Evolutionary conservation across 2,888 invertebrate species (phyloP).

Genomic region (Podotricha telesiphe): DNA sequence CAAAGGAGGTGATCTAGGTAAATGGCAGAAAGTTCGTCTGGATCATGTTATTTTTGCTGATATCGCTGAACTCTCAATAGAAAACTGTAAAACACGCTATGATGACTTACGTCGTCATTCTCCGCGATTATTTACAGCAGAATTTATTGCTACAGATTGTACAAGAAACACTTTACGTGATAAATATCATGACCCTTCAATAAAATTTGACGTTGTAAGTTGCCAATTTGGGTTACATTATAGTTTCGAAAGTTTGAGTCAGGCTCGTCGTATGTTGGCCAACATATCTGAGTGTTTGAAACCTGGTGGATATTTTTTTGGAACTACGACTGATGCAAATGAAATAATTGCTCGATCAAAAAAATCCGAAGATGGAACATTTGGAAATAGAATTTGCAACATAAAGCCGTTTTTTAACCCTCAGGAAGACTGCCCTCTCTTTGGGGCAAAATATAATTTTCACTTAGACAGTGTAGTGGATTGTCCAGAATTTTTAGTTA

Average conservation of each 20-base stretch:
- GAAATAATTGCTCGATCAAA: constrained; percentile 92
- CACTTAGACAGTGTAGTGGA: constrained; percentile 97
- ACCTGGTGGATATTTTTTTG: constrained; percentile 97
- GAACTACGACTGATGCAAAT: constrained; percentile 97
- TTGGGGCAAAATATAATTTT: constrained; percentile 98
- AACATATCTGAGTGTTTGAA: constrained; percentile 96
- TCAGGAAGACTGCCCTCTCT: constrained; percentile 88
- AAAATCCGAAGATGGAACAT: constrained; percentile 82
- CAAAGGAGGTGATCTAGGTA: constrained; percentile 99
- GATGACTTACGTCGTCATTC: constrained; percentile 84
- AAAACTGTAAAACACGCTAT: constrained; percentile 94
- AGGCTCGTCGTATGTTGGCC: constrained; percentile 95
- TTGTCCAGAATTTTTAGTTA: constrained; percentile 98
- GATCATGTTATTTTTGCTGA: constrained; percentile 94
- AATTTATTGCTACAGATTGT: constrained; percentile 96
- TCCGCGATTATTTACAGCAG: constrained; percentile 88
- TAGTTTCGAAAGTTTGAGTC: constrained; percentile 93
- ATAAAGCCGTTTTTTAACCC: constrained; percentile 88
- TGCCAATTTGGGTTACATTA: constrained; percentile 99
- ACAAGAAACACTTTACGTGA: constrained; percentile 91
- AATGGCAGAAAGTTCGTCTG: constrained; percentile 94
- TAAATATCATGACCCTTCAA: constrained; percentile 89
- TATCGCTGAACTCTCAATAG: constrained; percentile 95
- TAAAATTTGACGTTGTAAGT: constrained; percentile 94
- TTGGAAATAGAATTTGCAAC: constrained; percentile 91